Evolutionary conservation across 2,888 invertebrate species (phyloP), one percentile per base, ranked within the genome.

Genomic region (Ferrisia virgata): DNA sequence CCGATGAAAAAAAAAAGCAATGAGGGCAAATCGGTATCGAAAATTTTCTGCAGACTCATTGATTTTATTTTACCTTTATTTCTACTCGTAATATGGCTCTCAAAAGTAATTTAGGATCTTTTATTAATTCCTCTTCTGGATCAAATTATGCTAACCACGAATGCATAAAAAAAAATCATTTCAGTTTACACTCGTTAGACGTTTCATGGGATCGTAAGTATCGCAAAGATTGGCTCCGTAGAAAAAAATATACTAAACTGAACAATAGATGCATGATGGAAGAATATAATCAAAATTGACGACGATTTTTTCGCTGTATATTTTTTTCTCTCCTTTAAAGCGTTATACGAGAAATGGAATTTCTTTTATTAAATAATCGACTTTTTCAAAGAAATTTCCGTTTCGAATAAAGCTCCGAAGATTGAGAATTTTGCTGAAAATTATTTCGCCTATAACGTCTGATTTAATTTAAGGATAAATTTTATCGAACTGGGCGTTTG

Each of bases 381-480:
- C 64, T 64, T 64, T 64, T 64, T 64, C 15, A 11, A 64, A 64
- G 64, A 28, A 64, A 64, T 64, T 64, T 64, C 64, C 64, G 64
- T 64, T 64, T 64, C 64, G 15, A 28, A 64, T 64, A 64, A 64
- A 64, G 64, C 64, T 0, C 28, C 64, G 25, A 64, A 13, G 64
- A 64, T 25, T 64, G 64, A 28, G 31, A 64, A 64, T 64, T 64
- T 64, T 28, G 28, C 28, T 2, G 28, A 64, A 28, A 64, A 64
- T 64, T 64, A 64, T 64, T 64, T 64, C 64, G 64, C 28, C 28
- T 15, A n/a, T n/a, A 64, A 64, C 28, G 64, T 28, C 28, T 64
- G 64, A 64, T 64, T 64, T 64, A 64, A 64, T 64, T 64, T 64
- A 64, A 28, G 64, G 64, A 64, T 64, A 64, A 64, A 64, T 28